Conservation (phyloP, 2,113 vertebrate species). For the Aplodontia rufa region DNA sequence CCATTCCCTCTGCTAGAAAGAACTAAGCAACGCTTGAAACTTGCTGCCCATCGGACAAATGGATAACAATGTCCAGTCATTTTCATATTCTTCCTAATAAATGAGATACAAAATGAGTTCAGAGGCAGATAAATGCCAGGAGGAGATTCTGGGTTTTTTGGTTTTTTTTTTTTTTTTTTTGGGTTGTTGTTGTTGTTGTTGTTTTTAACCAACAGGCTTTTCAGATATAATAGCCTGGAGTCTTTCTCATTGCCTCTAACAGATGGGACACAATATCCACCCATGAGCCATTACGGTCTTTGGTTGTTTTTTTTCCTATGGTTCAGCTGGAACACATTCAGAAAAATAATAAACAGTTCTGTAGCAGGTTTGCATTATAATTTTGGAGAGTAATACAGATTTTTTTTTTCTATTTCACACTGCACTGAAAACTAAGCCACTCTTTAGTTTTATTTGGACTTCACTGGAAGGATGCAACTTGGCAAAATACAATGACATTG, state of each 20-base stretch:
- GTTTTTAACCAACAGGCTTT: constrained; percentile 34
- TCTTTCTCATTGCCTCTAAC: constrained; percentile 41
- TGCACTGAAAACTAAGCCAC: constrained; percentile 24
- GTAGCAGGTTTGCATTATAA: constrained; percentile 55
- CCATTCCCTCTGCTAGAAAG: neutral
- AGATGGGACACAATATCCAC: constrained; percentile 66
- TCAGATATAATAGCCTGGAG: constrained; percentile 14
- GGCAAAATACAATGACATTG: constrained; percentile 47
- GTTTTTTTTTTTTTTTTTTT: no score
- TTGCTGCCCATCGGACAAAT: constrained; percentile 41
- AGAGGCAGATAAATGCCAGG: constrained; percentile 46
- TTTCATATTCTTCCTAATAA: constrained; percentile 59
- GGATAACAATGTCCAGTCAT: neutral
- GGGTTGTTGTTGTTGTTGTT: no score
- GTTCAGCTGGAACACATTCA: constrained; percentile 58
- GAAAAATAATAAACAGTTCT: constrained; percentile 59
- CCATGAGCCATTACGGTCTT: constrained; percentile 40
- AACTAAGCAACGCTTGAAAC: neutral
- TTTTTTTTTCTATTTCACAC: constrained; percentile 6
- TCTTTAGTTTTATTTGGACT: constrained; percentile 44
- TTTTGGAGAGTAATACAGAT: constrained; percentile 41
- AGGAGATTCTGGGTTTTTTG: neutral
- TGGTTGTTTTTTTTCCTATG: constrained; percentile 61
- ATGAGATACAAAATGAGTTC: constrained; percentile 21
- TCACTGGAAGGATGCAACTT: constrained; percentile 15